Conservation (phyloP, 2,888 invertebrate genomes). For the Clusia tigrina region DNA sequence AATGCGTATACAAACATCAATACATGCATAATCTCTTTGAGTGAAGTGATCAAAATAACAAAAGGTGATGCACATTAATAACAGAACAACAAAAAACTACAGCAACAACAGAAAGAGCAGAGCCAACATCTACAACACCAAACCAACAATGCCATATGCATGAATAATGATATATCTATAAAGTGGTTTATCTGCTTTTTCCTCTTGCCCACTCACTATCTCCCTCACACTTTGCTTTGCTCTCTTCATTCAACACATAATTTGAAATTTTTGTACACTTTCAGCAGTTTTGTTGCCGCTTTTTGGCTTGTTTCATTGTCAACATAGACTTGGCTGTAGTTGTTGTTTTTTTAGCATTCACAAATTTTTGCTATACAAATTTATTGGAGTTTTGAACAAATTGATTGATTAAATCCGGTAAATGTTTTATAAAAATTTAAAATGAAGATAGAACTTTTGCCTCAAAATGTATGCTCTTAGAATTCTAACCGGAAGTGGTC, state of each 20-base stretch:
- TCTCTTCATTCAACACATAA: background rate
- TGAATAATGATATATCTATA: slow-evolving; percentile 13
- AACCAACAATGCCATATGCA: background rate
- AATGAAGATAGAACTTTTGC: too few relatives aligned
- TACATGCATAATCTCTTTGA: too few relatives aligned
- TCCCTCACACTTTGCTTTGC: background rate
- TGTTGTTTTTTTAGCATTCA: background rate
- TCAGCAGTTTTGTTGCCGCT: background rate
- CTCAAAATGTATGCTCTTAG: too few relatives aligned
- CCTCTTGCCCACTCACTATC: background rate
- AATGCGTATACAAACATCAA: too few relatives aligned
- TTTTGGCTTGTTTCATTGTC: background rate
- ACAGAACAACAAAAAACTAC: too few relatives aligned
- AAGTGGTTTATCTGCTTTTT: slow-evolving; percentile 9
- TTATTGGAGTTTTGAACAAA: background rate
- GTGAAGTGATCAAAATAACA: too few relatives aligned
- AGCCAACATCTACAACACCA: background rate
- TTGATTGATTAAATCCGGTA: too few relatives aligned
- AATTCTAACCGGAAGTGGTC: background rate
- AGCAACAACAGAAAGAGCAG: background rate
- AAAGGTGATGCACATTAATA: too few relatives aligned
- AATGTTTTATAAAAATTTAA: too few relatives aligned
- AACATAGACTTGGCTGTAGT: background rate
- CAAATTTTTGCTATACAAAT: background rate
- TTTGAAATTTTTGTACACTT: background rate